These are phyloP conservation scores for Paradisaea rubra DNA, from an alignment of 2,113 vertebrate species.

Conservation along the genomic window DNA sequence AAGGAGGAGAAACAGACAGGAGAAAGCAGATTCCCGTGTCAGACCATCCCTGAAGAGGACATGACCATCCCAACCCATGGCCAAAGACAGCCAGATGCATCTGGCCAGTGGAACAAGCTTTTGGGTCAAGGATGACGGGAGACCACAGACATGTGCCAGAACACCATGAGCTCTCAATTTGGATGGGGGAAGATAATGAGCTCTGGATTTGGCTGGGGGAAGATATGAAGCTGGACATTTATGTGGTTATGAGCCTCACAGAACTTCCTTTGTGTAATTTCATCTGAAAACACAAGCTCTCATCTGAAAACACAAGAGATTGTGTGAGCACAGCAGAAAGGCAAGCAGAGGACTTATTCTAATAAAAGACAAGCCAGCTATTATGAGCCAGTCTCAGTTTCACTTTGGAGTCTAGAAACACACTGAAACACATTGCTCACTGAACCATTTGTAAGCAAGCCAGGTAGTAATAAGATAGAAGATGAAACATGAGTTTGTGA, in stretches of 20 bases:
- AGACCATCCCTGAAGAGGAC: background rate
- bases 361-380: background rate
- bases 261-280: background rate
- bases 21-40: background rate
- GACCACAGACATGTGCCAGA: background rate
- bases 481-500: background rate
- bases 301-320: background rate
- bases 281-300: background rate
- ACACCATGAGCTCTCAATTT: background rate
- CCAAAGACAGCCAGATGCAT: background rate
- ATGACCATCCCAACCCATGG: background rate
- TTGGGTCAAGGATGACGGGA: background rate
- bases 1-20: background rate
- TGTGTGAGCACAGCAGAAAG: background rate
- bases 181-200: background rate
- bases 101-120: background rate
- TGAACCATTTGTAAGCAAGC: background rate
- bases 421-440: background rate
- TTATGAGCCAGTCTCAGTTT: background rate
- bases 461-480: background rate
- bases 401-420: slow-evolving; percentile 1
- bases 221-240: background rate
- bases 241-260: background rate
- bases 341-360: background rate
- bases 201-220: background rate